A percentile compares a stretch with the other conserved stretches of the same genome.
Conservation (phyloP, 2,888 invertebrate genomes). For the Hemithea aestivaria region DNA sequence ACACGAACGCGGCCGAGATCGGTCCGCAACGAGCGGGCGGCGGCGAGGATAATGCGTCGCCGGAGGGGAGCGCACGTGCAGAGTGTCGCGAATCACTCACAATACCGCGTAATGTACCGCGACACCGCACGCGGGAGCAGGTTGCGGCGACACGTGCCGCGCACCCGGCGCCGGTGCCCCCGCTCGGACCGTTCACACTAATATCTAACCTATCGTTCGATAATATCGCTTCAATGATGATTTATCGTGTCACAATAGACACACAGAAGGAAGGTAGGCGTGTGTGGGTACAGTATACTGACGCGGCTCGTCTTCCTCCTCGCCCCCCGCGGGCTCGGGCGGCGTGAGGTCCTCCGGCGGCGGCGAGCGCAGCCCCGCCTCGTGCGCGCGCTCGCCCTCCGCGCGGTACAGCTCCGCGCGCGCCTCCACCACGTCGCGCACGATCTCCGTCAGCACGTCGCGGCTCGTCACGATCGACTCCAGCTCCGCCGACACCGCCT, state of each 20-base stretch:
- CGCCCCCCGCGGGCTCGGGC: slow-evolving; percentile 34
- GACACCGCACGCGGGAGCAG: slow-evolving; percentile 15
- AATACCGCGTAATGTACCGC: slow-evolving; percentile 14
- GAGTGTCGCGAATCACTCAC: slow-evolving; percentile 38
- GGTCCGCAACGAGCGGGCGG: slow-evolving; percentile 13
- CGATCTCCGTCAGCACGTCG: slow-evolving; percentile 88
- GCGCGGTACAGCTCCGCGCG: slow-evolving; percentile 82
- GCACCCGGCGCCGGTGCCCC: too few relatives aligned
- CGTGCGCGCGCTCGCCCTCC: slow-evolving; percentile 49
- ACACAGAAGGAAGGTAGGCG: too few relatives aligned
- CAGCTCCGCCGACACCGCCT: slow-evolving; percentile 88
- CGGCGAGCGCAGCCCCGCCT: slow-evolving; percentile 21
- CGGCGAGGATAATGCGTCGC: slow-evolving; percentile 25
- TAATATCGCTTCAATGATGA: too few relatives aligned
- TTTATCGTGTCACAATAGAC: too few relatives aligned
- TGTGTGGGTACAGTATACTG: neutral
- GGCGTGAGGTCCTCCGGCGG: slow-evolving; percentile 42
- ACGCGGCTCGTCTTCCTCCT: slow-evolving; percentile 35
- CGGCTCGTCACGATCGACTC: slow-evolving; percentile 89
- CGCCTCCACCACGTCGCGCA: slow-evolving; percentile 87
- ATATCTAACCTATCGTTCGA: too few relatives aligned
- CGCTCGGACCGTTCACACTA: too few relatives aligned
- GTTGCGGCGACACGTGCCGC: slow-evolving; percentile 24
- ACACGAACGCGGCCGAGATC: too few relatives aligned
- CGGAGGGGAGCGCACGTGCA: slow-evolving; percentile 42